Percentiles rank a stretch among this genome's conserved stretches.
Evolutionary conservation across 2,797 vertebrate species (phyloP).

Genomic region (Hippocampus kuda): DNA sequence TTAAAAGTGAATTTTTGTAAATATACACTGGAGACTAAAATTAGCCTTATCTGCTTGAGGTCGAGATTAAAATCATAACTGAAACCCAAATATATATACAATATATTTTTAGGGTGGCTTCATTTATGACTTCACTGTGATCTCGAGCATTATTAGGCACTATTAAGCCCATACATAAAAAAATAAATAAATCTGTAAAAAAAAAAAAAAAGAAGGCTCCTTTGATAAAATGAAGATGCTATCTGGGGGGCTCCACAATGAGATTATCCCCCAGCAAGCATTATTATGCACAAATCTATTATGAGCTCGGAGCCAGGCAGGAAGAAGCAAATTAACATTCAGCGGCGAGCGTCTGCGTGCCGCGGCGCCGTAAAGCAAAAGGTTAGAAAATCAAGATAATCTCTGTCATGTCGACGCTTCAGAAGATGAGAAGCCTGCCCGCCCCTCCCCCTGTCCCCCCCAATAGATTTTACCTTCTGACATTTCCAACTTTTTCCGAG

Average conservation of each 20-base stretch:
- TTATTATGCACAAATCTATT: constrained; percentile 49
- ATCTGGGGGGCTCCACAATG: constrained; percentile 30
- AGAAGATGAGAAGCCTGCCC: constrained; percentile 5
- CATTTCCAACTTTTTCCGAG: constrained; percentile 14
- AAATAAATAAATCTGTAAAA: background rate
- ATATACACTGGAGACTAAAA: no score
- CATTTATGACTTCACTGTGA: background rate
- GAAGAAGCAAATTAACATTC: constrained; percentile 43
- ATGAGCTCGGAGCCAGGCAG: constrained; percentile 37
- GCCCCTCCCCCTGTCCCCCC: background rate
- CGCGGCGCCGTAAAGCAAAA: constrained; percentile 29
- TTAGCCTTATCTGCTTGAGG: no score
- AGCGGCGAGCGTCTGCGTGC: constrained; percentile 19
- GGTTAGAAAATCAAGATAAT: constrained; percentile 41
- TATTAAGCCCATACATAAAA: background rate
- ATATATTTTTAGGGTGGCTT: background rate
- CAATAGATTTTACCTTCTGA: constrained; percentile 13
- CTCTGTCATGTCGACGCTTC: constrained; percentile 12
- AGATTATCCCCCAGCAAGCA: constrained; percentile 44
- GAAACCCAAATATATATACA: no score
- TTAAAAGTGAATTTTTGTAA: no score
- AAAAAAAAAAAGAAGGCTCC: constrained; percentile 5
- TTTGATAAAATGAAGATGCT: constrained; percentile 41
- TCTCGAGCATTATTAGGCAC: background rate
- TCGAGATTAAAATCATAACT: no score